phyloP scores from a whole-genome alignment of 2,113 vertebrate genomes.

The Plecturocebus donacophilus region DNA sequence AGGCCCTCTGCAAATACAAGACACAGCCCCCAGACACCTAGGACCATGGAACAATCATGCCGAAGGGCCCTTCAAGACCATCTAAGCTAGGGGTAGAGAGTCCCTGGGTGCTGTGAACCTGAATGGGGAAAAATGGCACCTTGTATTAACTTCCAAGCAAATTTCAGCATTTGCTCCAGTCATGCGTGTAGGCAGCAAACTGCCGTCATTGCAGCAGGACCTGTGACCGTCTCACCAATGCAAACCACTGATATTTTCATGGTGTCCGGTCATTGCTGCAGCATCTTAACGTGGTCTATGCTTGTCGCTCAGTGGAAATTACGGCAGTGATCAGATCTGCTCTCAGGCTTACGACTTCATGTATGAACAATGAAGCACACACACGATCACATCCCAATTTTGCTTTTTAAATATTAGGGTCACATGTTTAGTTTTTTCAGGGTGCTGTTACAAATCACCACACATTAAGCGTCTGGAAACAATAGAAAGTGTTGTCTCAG shows the following conservation, averaged over 20 bases:
- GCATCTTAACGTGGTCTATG: background rate
- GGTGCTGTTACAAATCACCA: rapidly evolving
- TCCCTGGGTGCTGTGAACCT: background rate
- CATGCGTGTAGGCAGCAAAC: too few relatives aligned
- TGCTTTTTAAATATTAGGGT: too few relatives aligned
- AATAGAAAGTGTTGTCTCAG: rapidly evolving
- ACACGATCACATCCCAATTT: rapidly evolving
- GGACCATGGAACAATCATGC: background rate
- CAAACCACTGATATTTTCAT: rapidly evolving
- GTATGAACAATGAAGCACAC: rapidly evolving
- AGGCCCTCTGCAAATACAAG: background rate
- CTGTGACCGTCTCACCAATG: rapidly evolving
- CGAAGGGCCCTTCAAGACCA: background rate
- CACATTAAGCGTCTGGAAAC: background rate
- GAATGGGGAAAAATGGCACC: background rate
- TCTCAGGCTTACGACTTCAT: rapidly evolving
- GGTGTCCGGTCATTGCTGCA: rapidly evolving
- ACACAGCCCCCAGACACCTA: rapidly evolving
- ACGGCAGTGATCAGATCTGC: background rate
- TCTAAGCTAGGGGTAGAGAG: background rate
- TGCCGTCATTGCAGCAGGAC: rapidly evolving
- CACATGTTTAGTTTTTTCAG: background rate
- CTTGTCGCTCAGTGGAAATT: background rate
- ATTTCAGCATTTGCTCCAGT: too few relatives aligned
- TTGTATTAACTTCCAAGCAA: rapidly evolving